Base-by-base conservation (phyloP, 1,140 invertebrate species). In the Manduca sexta region DNA sequence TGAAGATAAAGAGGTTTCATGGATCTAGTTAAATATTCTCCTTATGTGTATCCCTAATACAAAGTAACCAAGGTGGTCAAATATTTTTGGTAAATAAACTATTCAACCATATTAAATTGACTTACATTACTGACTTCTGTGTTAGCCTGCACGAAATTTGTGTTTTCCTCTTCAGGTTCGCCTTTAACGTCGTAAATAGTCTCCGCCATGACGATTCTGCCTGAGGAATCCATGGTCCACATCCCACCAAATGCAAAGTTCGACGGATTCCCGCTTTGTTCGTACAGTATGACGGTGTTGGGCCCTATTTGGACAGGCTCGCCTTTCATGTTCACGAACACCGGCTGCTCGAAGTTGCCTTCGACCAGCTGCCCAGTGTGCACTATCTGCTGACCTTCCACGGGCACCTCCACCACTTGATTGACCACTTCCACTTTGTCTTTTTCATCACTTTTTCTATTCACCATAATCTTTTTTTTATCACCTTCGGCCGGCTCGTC, bases 131-230 rank as follows among this genome's bases (percentile, higher is more conserved):
- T 74, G 11, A 85, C 82, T 65, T 85, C 82, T 8, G 69, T 56
- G 7, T 75, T 60, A 35, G 66, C 75, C 17, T 85, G 82, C 1
- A 85, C 79, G 34, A 80, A 83, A 4, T 72, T 77, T 4, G 54
- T 60, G 12, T 63, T 62, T 52, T 84, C 79, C 17, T 84, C 77
- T 8, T 86, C 83, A 0, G 80, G 80, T 39, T 84, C 84, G 4
- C 80, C 79, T 56, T 87, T 87, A 7, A 86, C 84, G 47, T 87
- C 83, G 49, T 87, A 87, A 17, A 87, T 84, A 0, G 83, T 81
- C 38, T 87, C 84, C 0, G 84, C 77, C 79, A 86, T 86, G 1
- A 87, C 80, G 15, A 87, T 84, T 3, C 86, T 53, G 3, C 86
- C 83, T 0, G 81, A 73, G 0, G 73, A 69, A 39, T 87, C 86